Evolutionary conservation across 2,888 invertebrate species (phyloP), one percentile per base, ranked within the genome.

Genomic region (Melipona bicolor): DNA sequence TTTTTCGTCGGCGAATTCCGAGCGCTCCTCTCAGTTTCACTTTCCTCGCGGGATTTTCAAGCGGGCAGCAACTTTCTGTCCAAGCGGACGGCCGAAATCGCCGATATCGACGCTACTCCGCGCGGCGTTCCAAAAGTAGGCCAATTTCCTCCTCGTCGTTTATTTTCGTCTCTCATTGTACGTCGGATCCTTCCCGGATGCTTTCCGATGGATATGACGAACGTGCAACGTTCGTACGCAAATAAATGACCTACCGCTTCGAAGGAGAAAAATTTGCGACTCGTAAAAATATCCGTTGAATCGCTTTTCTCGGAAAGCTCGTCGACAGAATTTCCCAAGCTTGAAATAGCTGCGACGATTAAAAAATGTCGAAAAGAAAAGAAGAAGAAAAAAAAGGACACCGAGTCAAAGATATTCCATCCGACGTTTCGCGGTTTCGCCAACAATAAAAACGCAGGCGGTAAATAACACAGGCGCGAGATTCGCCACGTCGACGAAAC

Each of bases 231-330:
- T 50, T 32, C n/a, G 81, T 65, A 77, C 83, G 77, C 54, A 83
- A 83, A 83, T 83, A 83, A 81, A 83, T 36, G 83, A 77, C 81
- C 83, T 77, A 74, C 59, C 69, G 52, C 27, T 43, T 52, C 64
- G 65, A 83, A 77, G 77, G 73, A 74, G 77, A 77, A 69, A 68
- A 83, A 81, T 62, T 70, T 61, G 56, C 68, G 54, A 50, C 64
- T 77, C 70, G 77, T 74, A 83, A 81, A 81, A 83, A 83, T 83
- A 83, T 81, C 70, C 49, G 83, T 19, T 71, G 50, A 62, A 65
- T 56, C 32, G 54, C 6, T 70, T 74, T 70, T 77, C 73, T 19
- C 32, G 17, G 77, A 74, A 77, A 81, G 52, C 5, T 59, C 49
- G 32, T 24, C 24, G 49, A 27, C 36, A 56, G 56, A 69, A 78